Percentiles rank a stretch among this genome's conserved stretches.
Evolutionary conservation across 2,797 vertebrate genomes (phyloP).

Genomic region (Pantherophis alleghaniensis): DNA sequence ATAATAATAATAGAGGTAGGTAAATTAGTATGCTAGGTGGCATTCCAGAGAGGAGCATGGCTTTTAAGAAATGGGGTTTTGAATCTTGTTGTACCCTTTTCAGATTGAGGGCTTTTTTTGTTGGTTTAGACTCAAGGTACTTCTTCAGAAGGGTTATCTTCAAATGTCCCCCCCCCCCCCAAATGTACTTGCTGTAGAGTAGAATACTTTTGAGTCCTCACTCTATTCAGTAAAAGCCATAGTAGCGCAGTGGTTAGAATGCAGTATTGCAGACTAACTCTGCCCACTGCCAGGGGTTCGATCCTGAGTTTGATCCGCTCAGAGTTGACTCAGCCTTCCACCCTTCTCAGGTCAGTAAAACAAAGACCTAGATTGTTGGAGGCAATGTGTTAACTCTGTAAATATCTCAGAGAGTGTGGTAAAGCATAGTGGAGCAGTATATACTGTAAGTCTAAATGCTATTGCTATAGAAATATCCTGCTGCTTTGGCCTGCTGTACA

Average conservation of each 20-base stretch:
- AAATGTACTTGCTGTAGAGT: background rate
- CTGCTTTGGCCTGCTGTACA: background rate
- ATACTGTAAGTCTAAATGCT: background rate
- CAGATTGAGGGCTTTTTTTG: background rate
- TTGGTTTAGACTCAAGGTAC: background rate
- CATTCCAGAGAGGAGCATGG: background rate
- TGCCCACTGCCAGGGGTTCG: background rate
- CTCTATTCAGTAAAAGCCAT: background rate
- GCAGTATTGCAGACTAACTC: background rate
- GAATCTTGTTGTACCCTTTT: background rate
- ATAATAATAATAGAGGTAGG: background rate
- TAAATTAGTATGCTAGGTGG: background rate
- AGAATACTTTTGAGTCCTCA: background rate
- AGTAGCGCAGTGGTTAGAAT: background rate
- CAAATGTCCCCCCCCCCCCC: background rate
- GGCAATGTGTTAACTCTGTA: background rate
- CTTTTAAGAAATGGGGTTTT: background rate
- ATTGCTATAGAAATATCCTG: background rate
- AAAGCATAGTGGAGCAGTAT: background rate
- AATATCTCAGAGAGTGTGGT: background rate
- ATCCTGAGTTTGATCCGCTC: background rate
- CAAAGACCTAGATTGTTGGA: background rate
- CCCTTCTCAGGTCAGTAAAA: background rate
- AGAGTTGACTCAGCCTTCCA: background rate
- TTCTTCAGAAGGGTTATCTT: background rate